Evolutionary conservation across 2,113 vertebrate species (phyloP), one percentile per base, ranked within the genome.

Genomic region (Gavia stellata): DNA sequence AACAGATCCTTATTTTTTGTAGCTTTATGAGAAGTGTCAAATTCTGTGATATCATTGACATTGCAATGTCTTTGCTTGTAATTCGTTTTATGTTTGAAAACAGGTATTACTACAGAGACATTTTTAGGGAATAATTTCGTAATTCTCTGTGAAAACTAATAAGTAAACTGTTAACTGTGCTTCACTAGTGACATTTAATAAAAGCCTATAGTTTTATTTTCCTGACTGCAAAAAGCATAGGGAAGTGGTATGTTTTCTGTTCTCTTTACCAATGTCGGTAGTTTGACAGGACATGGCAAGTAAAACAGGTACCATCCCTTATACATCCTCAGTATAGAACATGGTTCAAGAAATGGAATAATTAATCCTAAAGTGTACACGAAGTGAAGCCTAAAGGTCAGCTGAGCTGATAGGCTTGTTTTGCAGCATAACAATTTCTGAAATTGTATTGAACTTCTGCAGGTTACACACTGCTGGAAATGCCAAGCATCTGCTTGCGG

Each of bases 371-470:
- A 91, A 81, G 44, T 9, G 80, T 94, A 79, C 62, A 20, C 25
- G 24, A 34, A 87, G 56, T 7, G 13, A 81, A 92, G 62, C 89
- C 56, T 92, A 96, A 96, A 96, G 95, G 96, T 95, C 93, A 94
- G n/a, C 70, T 56, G 49, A 72, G 78, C 52, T 94, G 93, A 91
- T 20, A 50, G 77, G 73, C 65, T 36, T 75, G 91, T 85, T 95
- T 94, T 87, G 84, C 70, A 94, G 73, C 58, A 63, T 40, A 92
- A 81, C 78, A 71, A 33, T 92, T 84, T 91, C 14, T 36, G 84
- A 91, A 81, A 81, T 44, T 14, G 18, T 24, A 50, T 71, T 71
- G 89, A 89, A 65, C 38, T 86, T 55, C n/a, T 55, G 68, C 34
- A 38, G 50, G 80, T 72, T 74, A 25, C 45, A 33, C 31, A 4